phyloP scores from a whole-genome alignment of 2,797 vertebrate genomes.

The Taenioides sp. region DNA sequence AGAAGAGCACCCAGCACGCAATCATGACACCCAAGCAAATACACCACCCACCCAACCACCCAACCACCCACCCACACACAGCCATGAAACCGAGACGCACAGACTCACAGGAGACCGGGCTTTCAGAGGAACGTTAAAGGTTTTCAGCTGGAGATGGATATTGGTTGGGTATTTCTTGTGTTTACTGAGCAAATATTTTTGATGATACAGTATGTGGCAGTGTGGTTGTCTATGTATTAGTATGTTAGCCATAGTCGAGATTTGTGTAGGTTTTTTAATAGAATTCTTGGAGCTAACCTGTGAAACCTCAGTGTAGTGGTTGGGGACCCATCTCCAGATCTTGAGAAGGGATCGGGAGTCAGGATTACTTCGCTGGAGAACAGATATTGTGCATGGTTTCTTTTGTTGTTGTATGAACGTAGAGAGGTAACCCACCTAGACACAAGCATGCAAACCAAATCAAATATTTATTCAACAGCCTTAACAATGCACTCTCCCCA shows the following conservation, averaged over 20 bases:
- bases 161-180: neutral
- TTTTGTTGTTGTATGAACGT: no score
- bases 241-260: neutral
- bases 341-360: no score
- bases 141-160: neutral
- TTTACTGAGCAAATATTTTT: neutral
- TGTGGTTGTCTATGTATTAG: neutral
- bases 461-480: no score
- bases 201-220: neutral
- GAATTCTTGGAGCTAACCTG: neutral
- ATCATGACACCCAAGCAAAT: slow-evolving; percentile 4
- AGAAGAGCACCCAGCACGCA: slow-evolving; percentile 16
- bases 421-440: no score
- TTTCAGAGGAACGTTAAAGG: neutral
- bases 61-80: slow-evolving; percentile 16
- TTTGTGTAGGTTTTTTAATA: neutral
- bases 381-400: no score
- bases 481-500: no score
- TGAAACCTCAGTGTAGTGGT: no score
- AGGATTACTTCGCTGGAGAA: no score
- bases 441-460: no score
- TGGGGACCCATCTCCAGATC: no score
- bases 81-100: slow-evolving; percentile 2
- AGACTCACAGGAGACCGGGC: neutral
- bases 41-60: neutral